Evolutionary conservation across 2,888 invertebrate species (phyloP), one percentile per base, ranked within the genome.

Genomic region (Xanthorhoe designata): DNA sequence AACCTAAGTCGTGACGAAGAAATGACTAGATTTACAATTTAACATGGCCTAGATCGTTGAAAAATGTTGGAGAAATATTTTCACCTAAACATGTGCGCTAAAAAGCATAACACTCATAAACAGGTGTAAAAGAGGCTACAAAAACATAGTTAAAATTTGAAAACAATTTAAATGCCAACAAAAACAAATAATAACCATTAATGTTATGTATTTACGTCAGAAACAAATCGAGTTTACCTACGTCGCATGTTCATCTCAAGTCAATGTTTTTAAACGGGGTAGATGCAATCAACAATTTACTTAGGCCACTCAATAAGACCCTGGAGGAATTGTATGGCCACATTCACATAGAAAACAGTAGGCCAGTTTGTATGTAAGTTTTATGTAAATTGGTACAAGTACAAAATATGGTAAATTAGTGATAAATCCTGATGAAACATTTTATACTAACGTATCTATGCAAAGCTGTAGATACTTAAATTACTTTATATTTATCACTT

Each of bases 201-300:
- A 45, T 45, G 15, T 17, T 17, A 17, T 17, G 7, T 3, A 47
- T 52, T 42, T 52, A 67, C 66, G 57, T 70, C 66, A 72, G 68
- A 69, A 64, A 72, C 80, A 76, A 81, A 76, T 79, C 76, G 74
- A 77, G 73, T 75, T 77, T 76, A 76, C 24, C 1, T 24, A n/a
- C 59, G 57, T 66, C 58, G 68, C 47, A 57, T 59, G 59, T 51
- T 51, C 64, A 60, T 82, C 79, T 24, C n/a, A n/a, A n/a, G n/a
- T 82, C 80, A 78, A 78, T 84, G 75, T 77, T 74, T 70, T 72
- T 72, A 76, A 75, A 74, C 77, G 73, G 75, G 78, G 78, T 74
- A 80, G 83, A 86, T 83, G 82, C 80, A 83, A 86, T 87, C 85
- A 82, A 80, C 85, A 81, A 85, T 86, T 84, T 85, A 80, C 82